Base-by-base conservation (phyloP, 2,113 vertebrate genomes). In the Vombatus ursinus region DNA sequence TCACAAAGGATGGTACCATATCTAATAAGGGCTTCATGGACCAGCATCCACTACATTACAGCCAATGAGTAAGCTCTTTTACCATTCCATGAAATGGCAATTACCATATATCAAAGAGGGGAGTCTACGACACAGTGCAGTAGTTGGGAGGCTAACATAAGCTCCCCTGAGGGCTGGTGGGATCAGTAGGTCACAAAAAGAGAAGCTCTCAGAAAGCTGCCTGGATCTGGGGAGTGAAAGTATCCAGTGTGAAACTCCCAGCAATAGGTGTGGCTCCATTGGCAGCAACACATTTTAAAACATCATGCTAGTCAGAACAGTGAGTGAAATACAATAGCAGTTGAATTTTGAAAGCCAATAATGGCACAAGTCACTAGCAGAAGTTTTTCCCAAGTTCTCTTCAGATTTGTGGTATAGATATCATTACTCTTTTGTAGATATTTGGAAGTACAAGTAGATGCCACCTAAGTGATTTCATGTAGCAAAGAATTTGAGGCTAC, bases 21-120 rank as follows among this genome's bases (percentile, higher is more conserved):
- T 61, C 8, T 61, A 61, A 61, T 12, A 61, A 95, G 96, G 96
- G 93, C 95, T 96, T 90, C 61, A 50, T 94, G 89, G 89, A 7
- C 50, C 54, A 92, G n/a, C 0, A 9, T 28, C 49, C 28, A 5
- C 25, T 68, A 50, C 11, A 6, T 61, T 54, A 92, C 9, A 52
- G 5, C 48, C 37, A 50, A 22, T 47, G 89, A 93, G 7, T 23
- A 23, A 90, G 8, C 77, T 94, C 50, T 16, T 94, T 14, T 68
- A 12, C 93, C 37, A 14, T n/a, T 48, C 22, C 16, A 0, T n/a
- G 44, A 14, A 31, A n/a, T 91, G 37, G 7, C 19, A n/a, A 47
- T 25, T 7, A 28, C 9, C 0, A n/a, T 16, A 19, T 11, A 61
- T 44, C 89, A 14, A 26, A 90, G 47, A 89, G 14, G 52, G 14